Conservation (phyloP, 2,888 invertebrate genomes). For the Coenonympha arcania region DNA sequence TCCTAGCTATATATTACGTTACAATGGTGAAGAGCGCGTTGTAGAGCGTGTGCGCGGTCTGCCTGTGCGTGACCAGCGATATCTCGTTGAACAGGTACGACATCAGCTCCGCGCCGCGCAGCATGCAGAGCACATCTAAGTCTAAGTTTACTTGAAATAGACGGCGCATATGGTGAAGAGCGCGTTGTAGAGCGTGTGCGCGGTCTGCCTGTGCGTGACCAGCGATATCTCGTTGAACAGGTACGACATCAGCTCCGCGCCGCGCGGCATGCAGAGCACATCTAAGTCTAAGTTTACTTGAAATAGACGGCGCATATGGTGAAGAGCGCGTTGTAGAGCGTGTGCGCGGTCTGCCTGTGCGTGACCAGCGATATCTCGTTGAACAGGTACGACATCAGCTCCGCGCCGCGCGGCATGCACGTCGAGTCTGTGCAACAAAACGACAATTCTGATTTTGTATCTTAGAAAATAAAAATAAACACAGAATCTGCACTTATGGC, state of each 20-base stretch:
- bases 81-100: slow-evolving; percentile 79
- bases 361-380: slow-evolving; percentile 75
- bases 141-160: slow-evolving; percentile 72
- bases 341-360: slow-evolving; percentile 69
- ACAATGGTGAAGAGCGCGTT: slow-evolving; percentile 69
- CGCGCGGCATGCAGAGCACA: no score
- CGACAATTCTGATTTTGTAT: neutral
- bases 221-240: slow-evolving; percentile 77
- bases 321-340: slow-evolving; percentile 73
- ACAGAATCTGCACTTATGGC: no score
- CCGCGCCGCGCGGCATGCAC: slow-evolving; percentile 67
- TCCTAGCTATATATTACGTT: no score
- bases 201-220: slow-evolving; percentile 72
- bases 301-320: slow-evolving; percentile 76
- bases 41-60: slow-evolving; percentile 73
- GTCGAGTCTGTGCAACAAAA: slow-evolving; percentile 41
- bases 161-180: slow-evolving; percentile 73
- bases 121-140: no score
- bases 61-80: slow-evolving; percentile 71
- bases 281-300: slow-evolving; percentile 65
- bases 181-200: slow-evolving; percentile 73
- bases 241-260: slow-evolving; percentile 77
- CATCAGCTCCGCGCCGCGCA: slow-evolving; percentile 75
- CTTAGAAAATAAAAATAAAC: neutral
- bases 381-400: slow-evolving; percentile 78